Percentiles rank a stretch among this genome's conserved stretches.
Evolutionary conservation across 2,113 vertebrate species (phyloP).

Genomic region (Perccottus glenii): DNA sequence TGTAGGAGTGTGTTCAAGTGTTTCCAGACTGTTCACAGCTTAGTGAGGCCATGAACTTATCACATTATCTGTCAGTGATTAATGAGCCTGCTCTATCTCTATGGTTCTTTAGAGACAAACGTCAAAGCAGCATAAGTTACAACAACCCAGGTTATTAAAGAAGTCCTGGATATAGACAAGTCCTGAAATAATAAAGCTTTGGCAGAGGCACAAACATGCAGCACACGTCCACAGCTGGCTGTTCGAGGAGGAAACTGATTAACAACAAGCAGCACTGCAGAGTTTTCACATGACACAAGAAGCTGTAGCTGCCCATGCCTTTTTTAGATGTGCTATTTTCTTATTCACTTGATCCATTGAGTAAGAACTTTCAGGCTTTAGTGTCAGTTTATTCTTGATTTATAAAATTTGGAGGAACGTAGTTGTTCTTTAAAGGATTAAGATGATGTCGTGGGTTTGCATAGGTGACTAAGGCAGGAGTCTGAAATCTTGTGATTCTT

Average conservation of each 20-base stretch:
- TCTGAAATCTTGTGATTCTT: too few species aligned
- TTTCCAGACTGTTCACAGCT: slow-evolving; percentile 12
- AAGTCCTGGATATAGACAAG: slow-evolving; percentile 7
- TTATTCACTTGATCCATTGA: too few species aligned
- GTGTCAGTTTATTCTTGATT: too few species aligned
- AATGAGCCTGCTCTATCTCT: slow-evolving; percentile 44
- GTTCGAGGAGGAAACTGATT: neutral
- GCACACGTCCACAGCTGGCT: neutral
- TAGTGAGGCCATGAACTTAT: slow-evolving; percentile 25
- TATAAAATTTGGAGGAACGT: too few species aligned
- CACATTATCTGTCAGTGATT: slow-evolving; percentile 24
- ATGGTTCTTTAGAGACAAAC: slow-evolving; percentile 17
- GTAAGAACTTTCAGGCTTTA: too few species aligned
- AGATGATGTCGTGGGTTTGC: too few species aligned
- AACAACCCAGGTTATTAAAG: slow-evolving; percentile 4
- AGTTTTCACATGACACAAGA: neutral
- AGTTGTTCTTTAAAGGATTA: too few species aligned
- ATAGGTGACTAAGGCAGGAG: too few species aligned
- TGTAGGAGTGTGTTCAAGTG: slow-evolving; percentile 13
- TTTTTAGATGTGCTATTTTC: too few species aligned
- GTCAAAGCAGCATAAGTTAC: slow-evolving; percentile 11
- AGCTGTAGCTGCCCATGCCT: neutral
- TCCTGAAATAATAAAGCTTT: slow-evolving; percentile 6
- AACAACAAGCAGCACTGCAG: neutral
- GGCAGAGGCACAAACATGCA: neutral